Evolutionary conservation across 2,888 invertebrate genomes (phyloP).

Genomic region (Amiota communis): DNA sequence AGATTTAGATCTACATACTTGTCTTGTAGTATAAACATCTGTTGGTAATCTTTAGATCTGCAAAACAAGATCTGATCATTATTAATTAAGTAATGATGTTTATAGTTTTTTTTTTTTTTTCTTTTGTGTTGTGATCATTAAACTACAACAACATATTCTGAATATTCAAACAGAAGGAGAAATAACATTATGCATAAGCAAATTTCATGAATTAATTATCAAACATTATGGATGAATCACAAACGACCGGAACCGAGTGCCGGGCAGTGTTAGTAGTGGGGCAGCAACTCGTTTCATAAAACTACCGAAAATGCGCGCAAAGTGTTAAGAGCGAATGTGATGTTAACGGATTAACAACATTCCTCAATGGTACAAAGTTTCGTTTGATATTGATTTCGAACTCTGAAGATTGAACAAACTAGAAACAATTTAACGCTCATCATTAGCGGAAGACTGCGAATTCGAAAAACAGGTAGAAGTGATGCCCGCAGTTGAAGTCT

Average conservation of each 20-base stretch:
- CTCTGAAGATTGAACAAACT: no score
- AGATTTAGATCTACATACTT: conserved; percentile 42
- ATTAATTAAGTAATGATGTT: conserved; percentile 65
- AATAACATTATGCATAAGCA: conserved; percentile 52
- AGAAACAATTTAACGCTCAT: no score
- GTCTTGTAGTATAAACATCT: no score
- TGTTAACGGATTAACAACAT: conserved; percentile 65
- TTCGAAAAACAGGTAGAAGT: conserved; percentile 39
- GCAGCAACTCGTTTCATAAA: conserved; percentile 56
- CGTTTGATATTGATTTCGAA: no score
- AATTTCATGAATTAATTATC: conserved; percentile 59
- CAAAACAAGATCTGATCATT: conserved; percentile 53
- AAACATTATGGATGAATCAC: conserved; percentile 62
- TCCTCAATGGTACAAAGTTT: conserved; percentile 37
- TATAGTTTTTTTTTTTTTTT: conserved; percentile 42
- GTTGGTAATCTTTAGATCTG: conserved; percentile 26
- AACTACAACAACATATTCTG: conserved; percentile 58
- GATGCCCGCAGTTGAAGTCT: conserved; percentile 49
- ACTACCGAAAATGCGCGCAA: conserved; percentile 61
- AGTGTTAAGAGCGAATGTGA: conserved; percentile 65
- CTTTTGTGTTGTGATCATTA: conserved; percentile 56
- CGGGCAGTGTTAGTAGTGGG: conserved; percentile 11
- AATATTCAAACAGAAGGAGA: conserved; percentile 35
- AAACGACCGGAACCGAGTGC: conserved; percentile 15
- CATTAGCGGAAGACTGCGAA: no score